Percentiles rank a stretch among this genome's conserved stretches.
Evolutionary conservation across 2,888 invertebrate species (phyloP).

Genomic region (Azorinus chamasolen): DNA sequence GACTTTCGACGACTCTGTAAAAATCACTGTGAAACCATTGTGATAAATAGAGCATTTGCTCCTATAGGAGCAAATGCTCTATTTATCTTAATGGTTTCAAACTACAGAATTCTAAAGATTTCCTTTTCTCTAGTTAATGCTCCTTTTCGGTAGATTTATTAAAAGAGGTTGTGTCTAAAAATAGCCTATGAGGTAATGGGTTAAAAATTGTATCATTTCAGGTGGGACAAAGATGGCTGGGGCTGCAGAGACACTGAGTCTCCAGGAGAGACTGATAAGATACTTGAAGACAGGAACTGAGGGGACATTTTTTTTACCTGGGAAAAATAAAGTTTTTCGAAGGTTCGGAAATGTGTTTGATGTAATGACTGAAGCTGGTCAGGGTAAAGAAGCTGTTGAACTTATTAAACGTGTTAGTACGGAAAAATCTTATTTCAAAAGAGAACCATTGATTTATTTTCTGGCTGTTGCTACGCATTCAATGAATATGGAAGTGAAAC

Average conservation of each 20-base stretch:
- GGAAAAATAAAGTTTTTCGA: conserved; percentile 58
- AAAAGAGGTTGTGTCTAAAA: too few relatives aligned
- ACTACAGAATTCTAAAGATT: too few relatives aligned
- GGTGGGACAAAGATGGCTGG: conserved; percentile 7
- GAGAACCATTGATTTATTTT: conserved; percentile 88
- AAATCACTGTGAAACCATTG: too few relatives aligned
- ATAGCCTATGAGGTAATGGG: too few relatives aligned
- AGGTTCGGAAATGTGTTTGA: conserved; percentile 49
- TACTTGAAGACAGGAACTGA: conserved; percentile 62
- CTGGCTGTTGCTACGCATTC: conserved; percentile 89
- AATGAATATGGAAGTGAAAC: conserved; percentile 87
- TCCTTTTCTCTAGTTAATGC: too few relatives aligned
- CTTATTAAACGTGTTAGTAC: conserved; percentile 57
- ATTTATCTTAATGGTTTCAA: too few relatives aligned
- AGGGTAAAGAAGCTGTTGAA: conserved; percentile 63
- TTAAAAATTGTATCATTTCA: too few relatives aligned
- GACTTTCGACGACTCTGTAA: too few relatives aligned
- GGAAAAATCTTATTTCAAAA: conserved; percentile 59
- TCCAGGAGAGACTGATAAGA: conserved; percentile 43
- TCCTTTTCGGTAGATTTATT: too few relatives aligned
- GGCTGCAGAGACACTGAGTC: conserved; percentile 24
- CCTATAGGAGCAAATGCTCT: too few relatives aligned
- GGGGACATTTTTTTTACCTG: conserved; percentile 56
- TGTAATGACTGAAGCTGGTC: conserved; percentile 61
- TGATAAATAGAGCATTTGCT: too few relatives aligned